Percentiles rank a stretch among this genome's conserved stretches.
phyloP scores from a whole-genome alignment of 2,888 invertebrate species.

The Mesorhabditis belari region DNA sequence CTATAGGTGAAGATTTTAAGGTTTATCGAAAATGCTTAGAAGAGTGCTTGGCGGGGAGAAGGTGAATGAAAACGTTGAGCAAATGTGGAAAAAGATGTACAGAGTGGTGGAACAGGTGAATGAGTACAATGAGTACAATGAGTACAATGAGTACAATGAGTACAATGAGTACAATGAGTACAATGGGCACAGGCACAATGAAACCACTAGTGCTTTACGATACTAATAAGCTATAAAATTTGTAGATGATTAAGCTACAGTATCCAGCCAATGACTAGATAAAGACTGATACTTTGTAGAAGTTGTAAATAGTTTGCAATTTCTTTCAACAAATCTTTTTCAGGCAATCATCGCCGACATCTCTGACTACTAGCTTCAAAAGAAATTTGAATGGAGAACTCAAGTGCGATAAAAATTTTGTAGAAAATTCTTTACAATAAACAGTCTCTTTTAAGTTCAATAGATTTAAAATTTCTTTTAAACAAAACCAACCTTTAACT shows the following conservation, averaged over 20 bases:
- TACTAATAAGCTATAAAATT: too few relatives aligned
- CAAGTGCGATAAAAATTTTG: too few relatives aligned
- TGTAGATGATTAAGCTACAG: too few relatives aligned
- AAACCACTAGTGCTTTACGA: too few relatives aligned
- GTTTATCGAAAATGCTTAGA: background rate
- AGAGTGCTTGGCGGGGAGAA: slow-evolving; percentile 22
- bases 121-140: background rate
- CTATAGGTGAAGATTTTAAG: background rate
- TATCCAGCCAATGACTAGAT: too few relatives aligned
- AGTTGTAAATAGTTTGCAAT: too few relatives aligned
- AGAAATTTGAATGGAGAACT: too few relatives aligned
- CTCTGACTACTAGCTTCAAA: slow-evolving; percentile 17
- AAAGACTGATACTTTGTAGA: too few relatives aligned
- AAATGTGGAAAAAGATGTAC: slow-evolving; percentile 47
- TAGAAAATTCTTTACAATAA: too few relatives aligned
- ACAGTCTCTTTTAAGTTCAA: too few relatives aligned
- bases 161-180: background rate
- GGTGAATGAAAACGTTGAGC: slow-evolving; percentile 27
- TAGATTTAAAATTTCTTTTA: too few relatives aligned
- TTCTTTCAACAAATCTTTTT: background rate
- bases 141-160: background rate
- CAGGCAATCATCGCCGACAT: slow-evolving; percentile 24
- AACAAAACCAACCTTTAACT: slow-evolving; percentile 17
- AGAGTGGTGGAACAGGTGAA: slow-evolving; percentile 47
- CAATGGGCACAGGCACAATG: too few relatives aligned